phyloP scores from a whole-genome alignment of 2,113 vertebrate genomes.

The Steatornis caripensis region DNA sequence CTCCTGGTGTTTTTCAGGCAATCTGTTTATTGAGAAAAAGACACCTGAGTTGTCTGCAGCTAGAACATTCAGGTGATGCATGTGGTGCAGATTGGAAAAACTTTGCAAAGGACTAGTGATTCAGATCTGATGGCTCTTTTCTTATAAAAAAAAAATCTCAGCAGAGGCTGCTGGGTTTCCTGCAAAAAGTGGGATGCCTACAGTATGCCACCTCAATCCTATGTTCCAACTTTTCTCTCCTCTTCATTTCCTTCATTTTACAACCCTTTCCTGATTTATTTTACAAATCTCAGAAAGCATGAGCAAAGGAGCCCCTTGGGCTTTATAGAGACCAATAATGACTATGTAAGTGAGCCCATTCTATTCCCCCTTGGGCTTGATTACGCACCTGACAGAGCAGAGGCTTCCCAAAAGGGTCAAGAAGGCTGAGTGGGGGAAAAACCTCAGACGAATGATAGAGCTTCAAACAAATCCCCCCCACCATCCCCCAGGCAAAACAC shows the following conservation, averaged over 20 bases:
- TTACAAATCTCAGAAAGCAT: neutral
- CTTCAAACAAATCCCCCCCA: neutral
- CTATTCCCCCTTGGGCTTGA: neutral
- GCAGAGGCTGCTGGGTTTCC: neutral
- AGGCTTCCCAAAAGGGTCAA: neutral
- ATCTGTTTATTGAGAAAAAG: neutral
- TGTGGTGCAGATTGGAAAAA: neutral
- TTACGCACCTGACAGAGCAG: neutral
- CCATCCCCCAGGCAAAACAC: neutral
- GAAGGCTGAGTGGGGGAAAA: neutral
- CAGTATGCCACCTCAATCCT: neutral
- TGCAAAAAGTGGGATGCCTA: neutral
- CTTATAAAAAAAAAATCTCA: neutral
- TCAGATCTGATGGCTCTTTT: neutral
- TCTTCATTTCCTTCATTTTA: neutral
- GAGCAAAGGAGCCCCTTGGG: neutral
- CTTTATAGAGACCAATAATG: conserved; percentile 1
- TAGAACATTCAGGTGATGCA: neutral
- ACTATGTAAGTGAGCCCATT: neutral
- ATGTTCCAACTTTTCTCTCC: neutral
- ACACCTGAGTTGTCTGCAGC: neutral
- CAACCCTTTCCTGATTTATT: neutral
- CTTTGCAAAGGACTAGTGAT: neutral
- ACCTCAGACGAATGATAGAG: neutral
- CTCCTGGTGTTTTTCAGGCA: neutral